A percentile compares a stretch with the other conserved stretches of the same genome.
phyloP scores from a whole-genome alignment of 2,113 vertebrate species.

The Cavia porcellus region DNA sequence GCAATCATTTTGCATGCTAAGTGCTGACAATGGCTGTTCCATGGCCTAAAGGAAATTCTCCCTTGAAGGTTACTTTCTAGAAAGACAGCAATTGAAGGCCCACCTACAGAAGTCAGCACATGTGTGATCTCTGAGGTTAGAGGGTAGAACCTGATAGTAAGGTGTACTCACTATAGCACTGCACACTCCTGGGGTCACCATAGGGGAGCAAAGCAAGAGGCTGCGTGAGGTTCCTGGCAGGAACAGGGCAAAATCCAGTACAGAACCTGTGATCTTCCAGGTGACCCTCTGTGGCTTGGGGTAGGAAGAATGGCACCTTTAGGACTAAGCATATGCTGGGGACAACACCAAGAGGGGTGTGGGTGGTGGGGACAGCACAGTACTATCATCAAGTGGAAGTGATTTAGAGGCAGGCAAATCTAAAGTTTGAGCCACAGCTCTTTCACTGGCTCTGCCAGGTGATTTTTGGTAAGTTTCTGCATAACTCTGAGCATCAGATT shows the following conservation, averaged over 20 bases:
- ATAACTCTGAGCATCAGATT: neutral
- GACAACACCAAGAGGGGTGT: neutral
- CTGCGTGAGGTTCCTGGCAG: neutral
- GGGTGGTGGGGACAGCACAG: neutral
- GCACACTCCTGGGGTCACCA: neutral
- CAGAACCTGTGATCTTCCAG: neutral
- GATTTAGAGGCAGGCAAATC: neutral
- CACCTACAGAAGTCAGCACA: neutral
- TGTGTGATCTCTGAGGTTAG: neutral
- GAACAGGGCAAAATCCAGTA: neutral
- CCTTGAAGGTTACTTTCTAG: slow-evolving; percentile 1
- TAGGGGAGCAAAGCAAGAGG: neutral
- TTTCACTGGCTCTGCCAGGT: slow-evolving; percentile 11
- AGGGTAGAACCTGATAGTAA: neutral
- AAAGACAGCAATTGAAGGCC: neutral
- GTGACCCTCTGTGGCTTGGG: neutral
- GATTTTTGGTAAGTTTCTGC: neutral
- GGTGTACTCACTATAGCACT: neutral
- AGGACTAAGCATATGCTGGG: neutral
- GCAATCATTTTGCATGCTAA: slow-evolving; percentile 91
- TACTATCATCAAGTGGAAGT: neutral
- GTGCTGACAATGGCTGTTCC: slow-evolving; percentile 90
- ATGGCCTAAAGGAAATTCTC: slow-evolving; percentile 56
- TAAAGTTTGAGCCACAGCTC: neutral
- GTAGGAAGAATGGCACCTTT: neutral